Evolutionary conservation across 2,113 vertebrate species (phyloP), one percentile per base, ranked within the genome.

Genomic region (Petrocephalus microphthalmus): DNA sequence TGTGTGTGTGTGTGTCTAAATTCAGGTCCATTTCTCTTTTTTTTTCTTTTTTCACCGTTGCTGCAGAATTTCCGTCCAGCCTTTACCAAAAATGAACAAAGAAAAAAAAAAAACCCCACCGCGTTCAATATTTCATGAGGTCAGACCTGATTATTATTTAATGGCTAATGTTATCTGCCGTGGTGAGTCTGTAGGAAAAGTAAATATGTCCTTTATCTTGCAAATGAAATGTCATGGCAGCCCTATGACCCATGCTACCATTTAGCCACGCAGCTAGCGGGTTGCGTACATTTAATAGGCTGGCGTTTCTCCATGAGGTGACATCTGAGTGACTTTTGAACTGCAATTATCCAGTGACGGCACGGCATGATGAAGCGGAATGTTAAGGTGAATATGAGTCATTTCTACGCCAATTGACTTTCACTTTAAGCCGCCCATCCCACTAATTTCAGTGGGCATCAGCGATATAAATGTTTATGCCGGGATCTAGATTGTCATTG

Each of bases 171-270:
- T 52, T 52, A 84, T 84, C 82, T 25, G 11, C 20, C 13, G 33
- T 78, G 33, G 82, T 8, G n/a, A 52, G 47, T 25, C 82, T 51
- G 45, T 84, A 29, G 42, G 3, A 25, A 71, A n/a, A 25, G 64
- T 71, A 84, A 84, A 84, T 51, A 84, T 84, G 52, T 84, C 82
- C 47, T 84, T 51, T 51, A 49, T 84, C 82, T 49, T 47, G n/a
- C 49, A 84, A 84, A 84, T 51, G 20, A 84, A 84, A 84, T 84
- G 49, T 52, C 45, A 49, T 29, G 15, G 17, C 37, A 78, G 13
- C 71, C 7, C 42, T 42, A 13, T 42, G 71, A 13, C 15, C 33
- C 5, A 78, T 78, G 71, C 33, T 78, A 78, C 15, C 33, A 37
- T 78, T 42, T 78, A 78, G 42, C 33, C 71, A 78, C 71, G 17